Conservation (phyloP, 2,888 invertebrate species). For the Rhorus exstirpatorius region DNA sequence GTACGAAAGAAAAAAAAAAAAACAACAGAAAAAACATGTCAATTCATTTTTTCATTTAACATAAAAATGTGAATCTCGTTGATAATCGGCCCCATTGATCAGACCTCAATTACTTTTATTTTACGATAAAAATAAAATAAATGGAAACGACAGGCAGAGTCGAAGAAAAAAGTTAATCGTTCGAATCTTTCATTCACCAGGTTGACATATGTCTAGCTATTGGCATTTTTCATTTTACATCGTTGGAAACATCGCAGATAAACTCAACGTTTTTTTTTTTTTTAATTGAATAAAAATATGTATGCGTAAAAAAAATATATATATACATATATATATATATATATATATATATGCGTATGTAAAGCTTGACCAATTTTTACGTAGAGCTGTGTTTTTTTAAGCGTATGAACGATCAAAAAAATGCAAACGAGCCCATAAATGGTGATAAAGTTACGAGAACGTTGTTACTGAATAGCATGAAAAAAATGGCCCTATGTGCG, state of each 20-base stretch:
- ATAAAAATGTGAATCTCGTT: too few species aligned
- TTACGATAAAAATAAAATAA: too few species aligned
- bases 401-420: constrained; percentile 20
- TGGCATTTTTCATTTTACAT: too few species aligned
- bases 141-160: too few species aligned
- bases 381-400: constrained; percentile 72
- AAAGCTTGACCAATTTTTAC: constrained; percentile 79
- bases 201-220: too few species aligned
- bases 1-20: constrained; percentile 11
- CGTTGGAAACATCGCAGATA: constrained; percentile 41
- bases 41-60: neutral
- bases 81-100: too few species aligned
- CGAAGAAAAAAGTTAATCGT: too few species aligned
- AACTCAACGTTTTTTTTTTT: too few species aligned
- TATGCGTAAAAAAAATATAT: constrained; percentile 28
- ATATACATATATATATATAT: constrained; percentile 61
- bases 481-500: constrained; percentile 23
- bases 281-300: constrained; percentile 61
- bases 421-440: neutral
- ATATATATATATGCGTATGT: too few species aligned
- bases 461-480: neutral
- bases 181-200: too few species aligned
- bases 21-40: constrained; percentile 60
- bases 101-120: too few species aligned
- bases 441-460: neutral